Evolutionary conservation across 2,113 vertebrate species (phyloP).

Genomic region (Myrmophylax atrothorax): DNA sequence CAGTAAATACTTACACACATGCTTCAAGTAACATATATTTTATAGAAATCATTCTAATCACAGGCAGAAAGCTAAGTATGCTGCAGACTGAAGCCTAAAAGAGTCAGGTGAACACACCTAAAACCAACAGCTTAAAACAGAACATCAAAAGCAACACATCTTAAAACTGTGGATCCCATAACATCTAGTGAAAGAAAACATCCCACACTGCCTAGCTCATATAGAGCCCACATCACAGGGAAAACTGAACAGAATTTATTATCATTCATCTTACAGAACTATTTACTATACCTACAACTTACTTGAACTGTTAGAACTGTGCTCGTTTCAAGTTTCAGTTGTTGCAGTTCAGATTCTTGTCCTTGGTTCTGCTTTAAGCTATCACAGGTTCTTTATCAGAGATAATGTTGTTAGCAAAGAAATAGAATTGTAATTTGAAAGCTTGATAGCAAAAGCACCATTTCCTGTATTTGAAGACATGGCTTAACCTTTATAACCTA

Average conservation of each 20-base stretch:
- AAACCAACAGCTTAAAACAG: background rate
- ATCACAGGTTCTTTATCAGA: slow-evolving; percentile 40
- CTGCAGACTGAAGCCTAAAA: background rate
- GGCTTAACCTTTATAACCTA: background rate
- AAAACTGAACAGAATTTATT: background rate
- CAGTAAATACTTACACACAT: background rate
- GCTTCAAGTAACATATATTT: background rate
- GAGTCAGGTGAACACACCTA: background rate
- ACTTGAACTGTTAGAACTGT: background rate
- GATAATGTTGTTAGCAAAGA: slow-evolving; percentile 15
- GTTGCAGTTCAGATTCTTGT: background rate
- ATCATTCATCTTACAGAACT: background rate
- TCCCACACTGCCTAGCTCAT: background rate
- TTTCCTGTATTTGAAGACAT: slow-evolving; percentile 36
- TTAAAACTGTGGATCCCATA: background rate
- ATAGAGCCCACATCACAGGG: background rate
- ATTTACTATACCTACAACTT: background rate
- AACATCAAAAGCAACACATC: background rate
- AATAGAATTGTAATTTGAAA: slow-evolving; percentile 36
- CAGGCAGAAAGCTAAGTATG: background rate
- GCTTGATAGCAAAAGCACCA: slow-evolving; percentile 21
- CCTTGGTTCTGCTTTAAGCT: background rate
- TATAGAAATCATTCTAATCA: background rate
- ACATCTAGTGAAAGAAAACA: background rate
- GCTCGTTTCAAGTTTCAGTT: background rate